A percentile compares a stretch with the other conserved stretches of the same genome.
These are phyloP conservation scores for Parnassius mnemosyne DNA, from an alignment of 2,888 invertebrate genomes.

Conservation along the genomic window DNA sequence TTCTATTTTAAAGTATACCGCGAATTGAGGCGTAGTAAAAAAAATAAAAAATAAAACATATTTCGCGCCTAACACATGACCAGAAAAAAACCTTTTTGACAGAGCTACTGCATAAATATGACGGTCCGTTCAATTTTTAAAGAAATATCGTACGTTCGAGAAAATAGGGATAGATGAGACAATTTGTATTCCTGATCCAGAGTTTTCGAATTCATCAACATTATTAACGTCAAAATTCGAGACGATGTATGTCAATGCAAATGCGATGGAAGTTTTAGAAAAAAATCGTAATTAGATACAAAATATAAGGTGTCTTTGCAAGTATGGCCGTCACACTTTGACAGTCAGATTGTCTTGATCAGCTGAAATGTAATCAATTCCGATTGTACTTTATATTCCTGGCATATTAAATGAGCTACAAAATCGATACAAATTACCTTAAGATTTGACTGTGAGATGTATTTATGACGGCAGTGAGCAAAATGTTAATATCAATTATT, in stretches of 20 bases:
- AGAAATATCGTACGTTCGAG: conserved; percentile 1
- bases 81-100: not conserved
- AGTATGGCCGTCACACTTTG: conserved; percentile 49
- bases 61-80: not conserved
- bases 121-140: not conserved
- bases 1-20: not conserved
- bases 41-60: not conserved
- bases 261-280: conserved; percentile 59
- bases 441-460: conserved; percentile 77
- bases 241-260: conserved; percentile 30
- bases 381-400: conserved; percentile 74
- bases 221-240: conserved; percentile 20
- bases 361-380: conserved; percentile 59
- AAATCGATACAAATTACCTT: conserved; percentile 78
- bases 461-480: conserved; percentile 59
- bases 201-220: conserved; percentile 28
- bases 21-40: not conserved
- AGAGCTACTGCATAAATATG: not conserved
- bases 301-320: conserved; percentile 41
- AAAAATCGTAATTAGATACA: conserved; percentile 50
- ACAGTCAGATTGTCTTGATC: conserved; percentile 64
- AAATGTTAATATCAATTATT: conserved; percentile 50
- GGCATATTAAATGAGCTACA: conserved; percentile 77
- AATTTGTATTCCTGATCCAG: conserved; percentile 4
- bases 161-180: conserved; percentile 4